phyloP scores from a whole-genome alignment of 2,888 invertebrate species.

The Drosophila glabriapex region DNA sequence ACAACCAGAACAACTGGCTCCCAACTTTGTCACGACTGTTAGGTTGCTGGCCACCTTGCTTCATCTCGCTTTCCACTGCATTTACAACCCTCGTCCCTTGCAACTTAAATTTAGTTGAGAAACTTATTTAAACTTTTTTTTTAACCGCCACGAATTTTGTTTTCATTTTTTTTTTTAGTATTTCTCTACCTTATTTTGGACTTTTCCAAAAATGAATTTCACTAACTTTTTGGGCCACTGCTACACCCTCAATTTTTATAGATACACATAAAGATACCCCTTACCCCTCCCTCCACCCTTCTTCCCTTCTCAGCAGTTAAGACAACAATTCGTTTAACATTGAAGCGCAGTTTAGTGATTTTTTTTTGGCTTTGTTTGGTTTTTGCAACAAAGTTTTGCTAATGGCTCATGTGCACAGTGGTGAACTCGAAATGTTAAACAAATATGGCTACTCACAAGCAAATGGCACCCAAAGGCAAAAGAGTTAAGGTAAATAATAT shows the following conservation, averaged over 20 bases:
- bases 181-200: constrained; percentile 64
- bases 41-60: constrained; percentile 28
- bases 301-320: constrained; percentile 59
- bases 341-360: constrained; percentile 59
- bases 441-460: neutral
- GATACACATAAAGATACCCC: constrained; percentile 13
- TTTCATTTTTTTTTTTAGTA: constrained; percentile 9
- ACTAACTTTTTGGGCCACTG: constrained; percentile 63
- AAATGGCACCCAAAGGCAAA: neutral
- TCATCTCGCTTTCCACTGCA: constrained; percentile 4
- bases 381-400: constrained; percentile 59
- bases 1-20: constrained; percentile 29
- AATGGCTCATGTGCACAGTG: constrained; percentile 70
- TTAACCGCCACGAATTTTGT: constrained; percentile 39
- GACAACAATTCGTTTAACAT: constrained; percentile 81
- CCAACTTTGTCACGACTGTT: constrained; percentile 74
- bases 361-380: neutral
- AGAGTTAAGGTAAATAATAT: neutral
- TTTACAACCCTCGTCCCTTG: neutral
- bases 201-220: constrained; percentile 74
- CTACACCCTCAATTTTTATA: constrained; percentile 49
- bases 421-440: constrained; percentile 5
- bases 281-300: fast-evolving
- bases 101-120: constrained; percentile 80
- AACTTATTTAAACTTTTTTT: constrained; percentile 78